Base-by-base conservation (phyloP, 2,888 invertebrate species). In the Acleris emargana region DNA sequence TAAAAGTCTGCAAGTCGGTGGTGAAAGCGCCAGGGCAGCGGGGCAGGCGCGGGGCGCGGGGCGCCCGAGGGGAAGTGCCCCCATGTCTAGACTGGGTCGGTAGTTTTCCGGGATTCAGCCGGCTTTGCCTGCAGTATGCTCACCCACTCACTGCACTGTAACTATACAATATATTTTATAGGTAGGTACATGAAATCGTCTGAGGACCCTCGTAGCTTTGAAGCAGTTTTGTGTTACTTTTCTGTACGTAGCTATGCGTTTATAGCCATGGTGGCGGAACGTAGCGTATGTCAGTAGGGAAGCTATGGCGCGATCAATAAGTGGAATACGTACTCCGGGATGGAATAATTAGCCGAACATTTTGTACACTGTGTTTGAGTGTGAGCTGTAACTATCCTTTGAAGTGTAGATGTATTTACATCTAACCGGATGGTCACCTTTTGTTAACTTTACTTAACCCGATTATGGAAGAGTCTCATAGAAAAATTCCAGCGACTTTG, bases 31-130 rank as follows among this genome's bases (percentile, higher is more conserved):
- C 81, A 80, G 88, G 85, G 82, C 73, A 80, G 80, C 76, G 75
- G 74, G 72, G 71, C 60, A 71, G 71, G 71, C 71, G 69, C 73
- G 64, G 76, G 72, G 72, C 62, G 76, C 71, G 78, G 72, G 77
- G 75, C 71, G 74, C 72, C 71, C 70, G 80, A 82, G 88, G 90
- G 88, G 89, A 87, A 86, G 82, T 89, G 91, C 91, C 92, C 89
- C 91, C 92, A 88, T 82, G 93, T 93, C 93, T 93, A 93, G 93
- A 93, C 93, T 93, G 93, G 93, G 93, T 93, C 92, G 93, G 91
- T 91, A 93, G 93, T 92, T 92, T 91, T 93, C 93, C 92, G 88
- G 91, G 91, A 90, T 92, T 90, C 91, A 89, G 88, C 79, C 86
- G 84, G 86, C 87, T 88, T 88, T 89, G 89, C 83, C 89, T 91